A percentile compares a stretch with the other conserved stretches of the same genome.
phyloP scores from a whole-genome alignment of 2,113 vertebrate genomes.

The Felis chaus region DNA sequence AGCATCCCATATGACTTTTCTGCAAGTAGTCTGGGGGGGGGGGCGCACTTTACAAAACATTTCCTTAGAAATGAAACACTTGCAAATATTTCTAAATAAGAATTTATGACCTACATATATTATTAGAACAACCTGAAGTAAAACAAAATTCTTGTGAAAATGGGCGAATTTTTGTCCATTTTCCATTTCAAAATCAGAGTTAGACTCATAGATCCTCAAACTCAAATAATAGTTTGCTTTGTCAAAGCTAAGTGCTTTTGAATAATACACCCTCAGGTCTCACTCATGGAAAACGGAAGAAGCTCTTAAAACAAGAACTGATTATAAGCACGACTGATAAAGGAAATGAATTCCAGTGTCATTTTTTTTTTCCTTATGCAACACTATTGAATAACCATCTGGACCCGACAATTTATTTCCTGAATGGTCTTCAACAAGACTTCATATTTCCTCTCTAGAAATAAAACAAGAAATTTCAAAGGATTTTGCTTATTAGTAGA shows the following conservation, averaged over 20 bases:
- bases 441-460: constrained; percentile 70
- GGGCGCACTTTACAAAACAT: neutral
- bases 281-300: neutral
- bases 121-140: neutral
- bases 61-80: neutral
- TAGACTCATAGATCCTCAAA: neutral
- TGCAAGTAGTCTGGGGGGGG: accelerated
- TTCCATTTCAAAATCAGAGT: neutral
- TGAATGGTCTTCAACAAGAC: constrained; percentile 66
- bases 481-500: constrained; percentile 72
- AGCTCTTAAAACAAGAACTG: constrained; percentile 37
- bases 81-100: neutral
- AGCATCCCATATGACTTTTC: neutral
- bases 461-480: constrained; percentile 55
- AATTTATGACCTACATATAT: neutral
- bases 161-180: neutral
- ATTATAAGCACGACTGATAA: constrained; percentile 38
- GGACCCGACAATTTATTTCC: constrained; percentile 61
- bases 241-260: neutral
- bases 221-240: neutral
- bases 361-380: constrained; percentile 20
- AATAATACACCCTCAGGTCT: neutral
- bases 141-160: constrained; percentile 5
- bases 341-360: constrained; percentile 52
- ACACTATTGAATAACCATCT: constrained; percentile 75